Evolutionary conservation across 2,113 vertebrate species (phyloP).

Genomic region (Rostratula benghalensis): DNA sequence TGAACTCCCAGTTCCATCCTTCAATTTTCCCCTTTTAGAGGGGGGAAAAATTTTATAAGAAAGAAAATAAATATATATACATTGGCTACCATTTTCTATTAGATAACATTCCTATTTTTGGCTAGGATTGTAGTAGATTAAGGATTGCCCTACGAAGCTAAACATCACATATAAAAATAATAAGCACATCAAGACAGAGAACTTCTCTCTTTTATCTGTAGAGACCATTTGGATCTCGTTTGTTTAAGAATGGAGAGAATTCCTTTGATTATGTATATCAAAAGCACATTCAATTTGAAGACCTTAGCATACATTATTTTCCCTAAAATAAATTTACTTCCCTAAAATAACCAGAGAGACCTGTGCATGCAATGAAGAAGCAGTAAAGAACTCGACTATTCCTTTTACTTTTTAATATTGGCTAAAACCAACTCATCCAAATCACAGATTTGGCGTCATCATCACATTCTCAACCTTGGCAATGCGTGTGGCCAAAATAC

Average conservation of each 20-base stretch:
- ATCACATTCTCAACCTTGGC: not conserved
- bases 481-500: not conserved
- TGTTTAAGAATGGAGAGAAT: not conserved
- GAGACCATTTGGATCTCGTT: not conserved
- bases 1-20: not conserved
- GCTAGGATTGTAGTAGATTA: not conserved
- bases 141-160: not conserved
- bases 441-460: accelerated
- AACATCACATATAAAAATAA: not conserved
- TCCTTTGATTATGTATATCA: not conserved
- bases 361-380: not conserved
- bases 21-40: not conserved
- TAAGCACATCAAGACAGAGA: not conserved
- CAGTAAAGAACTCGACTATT: not conserved
- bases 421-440: not conserved
- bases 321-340: not conserved
- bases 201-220: not conserved
- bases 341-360: not conserved
- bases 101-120: not conserved
- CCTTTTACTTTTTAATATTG: not conserved
- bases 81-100: not conserved
- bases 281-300: not conserved
- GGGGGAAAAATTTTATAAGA: not conserved
- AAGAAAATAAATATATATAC: not conserved
- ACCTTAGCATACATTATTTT: not conserved